Percentiles rank a stretch among this genome's conserved stretches.
Evolutionary conservation across 1,140 invertebrate genomes (phyloP).

Genomic region (Ceratitis capitata): DNA sequence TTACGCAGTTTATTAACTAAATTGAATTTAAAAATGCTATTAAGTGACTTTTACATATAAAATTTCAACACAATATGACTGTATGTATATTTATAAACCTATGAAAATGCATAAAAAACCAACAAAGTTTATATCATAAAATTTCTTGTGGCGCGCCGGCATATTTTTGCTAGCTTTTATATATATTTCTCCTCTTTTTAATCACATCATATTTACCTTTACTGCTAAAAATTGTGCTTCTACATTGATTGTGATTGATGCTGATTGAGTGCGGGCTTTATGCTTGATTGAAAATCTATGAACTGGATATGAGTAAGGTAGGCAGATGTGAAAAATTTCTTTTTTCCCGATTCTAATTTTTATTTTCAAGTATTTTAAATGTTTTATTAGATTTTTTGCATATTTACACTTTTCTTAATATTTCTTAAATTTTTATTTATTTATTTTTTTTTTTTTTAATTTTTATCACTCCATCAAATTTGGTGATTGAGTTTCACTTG

Average conservation of each 20-base stretch:
- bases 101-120: background rate
- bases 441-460: background rate
- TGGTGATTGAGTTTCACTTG: too few relatives aligned
- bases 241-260: slow-evolving; percentile 13
- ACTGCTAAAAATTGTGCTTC: background rate
- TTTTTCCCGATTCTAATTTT: too few relatives aligned
- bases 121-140: background rate
- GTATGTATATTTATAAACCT: too few relatives aligned
- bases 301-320: background rate
- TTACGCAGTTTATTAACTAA: too few relatives aligned
- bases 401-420: background rate
- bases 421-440: background rate
- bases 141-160: background rate
- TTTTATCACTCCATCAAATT: too few relatives aligned
- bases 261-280: background rate
- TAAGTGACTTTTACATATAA: too few relatives aligned
- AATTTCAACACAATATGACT: too few relatives aligned
- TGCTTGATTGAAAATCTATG: background rate
- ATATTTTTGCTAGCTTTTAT: background rate
- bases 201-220: background rate
- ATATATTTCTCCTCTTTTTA: background rate
- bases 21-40: too few relatives aligned
- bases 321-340: background rate
- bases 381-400: background rate
- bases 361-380: background rate